Evolutionary conservation across 2,888 invertebrate genomes (phyloP).

Genomic region (Ichneumoninae sp.): DNA sequence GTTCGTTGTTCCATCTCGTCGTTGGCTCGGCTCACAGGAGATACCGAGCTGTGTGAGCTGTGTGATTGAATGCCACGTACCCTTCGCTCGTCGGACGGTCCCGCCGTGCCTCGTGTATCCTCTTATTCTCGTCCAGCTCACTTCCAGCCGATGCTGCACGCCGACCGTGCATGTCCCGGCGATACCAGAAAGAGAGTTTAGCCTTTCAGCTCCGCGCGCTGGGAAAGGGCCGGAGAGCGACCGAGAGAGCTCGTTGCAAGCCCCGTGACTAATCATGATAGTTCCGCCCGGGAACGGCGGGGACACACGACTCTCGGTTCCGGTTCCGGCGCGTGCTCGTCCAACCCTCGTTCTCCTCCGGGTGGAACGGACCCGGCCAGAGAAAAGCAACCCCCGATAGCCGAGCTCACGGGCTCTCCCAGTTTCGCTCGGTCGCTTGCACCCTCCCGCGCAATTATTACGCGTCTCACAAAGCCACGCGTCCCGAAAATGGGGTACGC

Average conservation of each 20-base stretch:
- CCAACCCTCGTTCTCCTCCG: slow-evolving; percentile 57
- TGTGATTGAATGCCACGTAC: slow-evolving; percentile 56
- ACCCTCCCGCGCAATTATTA: slow-evolving; percentile 82
- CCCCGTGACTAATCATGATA: slow-evolving; percentile 84
- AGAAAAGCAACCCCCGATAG: slow-evolving; percentile 61
- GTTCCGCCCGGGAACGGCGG: slow-evolving; percentile 84
- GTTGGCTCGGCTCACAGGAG: not conserved
- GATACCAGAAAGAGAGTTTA: slow-evolving; percentile 11
- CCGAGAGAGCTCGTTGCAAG: slow-evolving; percentile 76
- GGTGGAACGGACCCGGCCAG: slow-evolving; percentile 29
- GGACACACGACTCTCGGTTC: slow-evolving; percentile 84
- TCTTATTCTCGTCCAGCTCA: not conserved
- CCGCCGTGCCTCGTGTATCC: not conserved
- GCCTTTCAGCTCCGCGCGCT: slow-evolving; percentile 34
- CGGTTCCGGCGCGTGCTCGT: slow-evolving; percentile 83
- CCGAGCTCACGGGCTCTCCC: slow-evolving; percentile 56
- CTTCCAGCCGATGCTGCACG: not conserved
- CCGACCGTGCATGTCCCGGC: not conserved
- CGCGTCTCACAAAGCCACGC: slow-evolving; percentile 80
- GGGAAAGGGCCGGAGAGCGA: slow-evolving; percentile 9
- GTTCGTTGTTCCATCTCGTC: slow-evolving; percentile 9
- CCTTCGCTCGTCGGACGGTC: slow-evolving; percentile 1
- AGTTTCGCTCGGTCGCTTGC: slow-evolving; percentile 67
- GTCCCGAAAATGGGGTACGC: slow-evolving; percentile 71
- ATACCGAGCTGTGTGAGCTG: slow-evolving; percentile 40